These are phyloP conservation scores for Eumaeus atala DNA, from an alignment of 1,140 invertebrate species.

Conservation along the genomic window DNA sequence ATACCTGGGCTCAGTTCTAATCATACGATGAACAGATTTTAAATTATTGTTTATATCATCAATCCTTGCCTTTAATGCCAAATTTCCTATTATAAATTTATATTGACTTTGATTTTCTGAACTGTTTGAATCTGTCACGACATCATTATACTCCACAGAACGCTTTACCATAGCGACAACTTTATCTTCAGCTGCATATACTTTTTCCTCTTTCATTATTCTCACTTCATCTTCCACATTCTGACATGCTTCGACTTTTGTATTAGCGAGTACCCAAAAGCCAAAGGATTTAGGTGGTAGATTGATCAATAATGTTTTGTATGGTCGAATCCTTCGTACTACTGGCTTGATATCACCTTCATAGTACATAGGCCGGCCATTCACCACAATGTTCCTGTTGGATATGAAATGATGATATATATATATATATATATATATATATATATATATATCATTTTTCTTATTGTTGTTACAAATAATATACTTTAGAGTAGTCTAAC, in stretches of 20 bases:
- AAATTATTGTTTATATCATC: constrained; percentile 36
- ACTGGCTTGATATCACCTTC: constrained; percentile 69
- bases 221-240: constrained; percentile 23
- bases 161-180: constrained; percentile 21
- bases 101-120: not conserved
- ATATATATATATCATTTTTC: too few species aligned
- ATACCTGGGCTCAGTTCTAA: constrained; percentile 14
- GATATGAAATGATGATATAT: too few species aligned
- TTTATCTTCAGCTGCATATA: constrained; percentile 25
- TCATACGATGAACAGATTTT: constrained; percentile 24
- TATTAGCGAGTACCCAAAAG: constrained; percentile 76
- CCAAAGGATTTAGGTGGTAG: constrained; percentile 74
- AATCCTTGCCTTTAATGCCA: constrained; percentile 29
- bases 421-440: too few species aligned
- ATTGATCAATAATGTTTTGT: constrained; percentile 62
- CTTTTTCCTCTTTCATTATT: constrained; percentile 24
- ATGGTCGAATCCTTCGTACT: constrained; percentile 55
- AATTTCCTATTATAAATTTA: constrained; percentile 11
- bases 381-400: constrained; percentile 73
- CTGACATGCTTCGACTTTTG: constrained; percentile 64
- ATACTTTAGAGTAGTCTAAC: too few species aligned
- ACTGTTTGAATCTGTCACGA: constrained; percentile 2
- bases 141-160: constrained; percentile 29
- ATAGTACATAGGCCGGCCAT: constrained; percentile 65
- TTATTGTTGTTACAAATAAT: too few species aligned